Percentiles rank a stretch among this genome's conserved stretches.
Evolutionary conservation across 2,797 vertebrate genomes (phyloP).

Genomic region (Balearica regulorum): DNA sequence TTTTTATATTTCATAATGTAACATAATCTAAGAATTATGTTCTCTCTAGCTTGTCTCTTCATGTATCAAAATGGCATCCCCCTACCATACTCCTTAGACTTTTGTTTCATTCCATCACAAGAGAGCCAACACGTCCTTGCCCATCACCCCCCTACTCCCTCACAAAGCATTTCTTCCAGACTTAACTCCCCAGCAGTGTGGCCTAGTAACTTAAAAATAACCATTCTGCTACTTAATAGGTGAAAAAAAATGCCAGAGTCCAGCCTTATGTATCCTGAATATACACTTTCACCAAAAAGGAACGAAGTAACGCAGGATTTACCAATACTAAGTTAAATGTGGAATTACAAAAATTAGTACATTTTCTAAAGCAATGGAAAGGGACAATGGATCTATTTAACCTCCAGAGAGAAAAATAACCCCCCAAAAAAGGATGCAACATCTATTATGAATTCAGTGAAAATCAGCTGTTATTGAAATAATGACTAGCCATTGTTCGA

Average conservation of each 20-base stretch:
- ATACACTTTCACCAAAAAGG: not conserved
- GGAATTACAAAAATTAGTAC: not conserved
- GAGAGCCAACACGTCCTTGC: not conserved
- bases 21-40: not conserved
- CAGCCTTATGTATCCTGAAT: not conserved
- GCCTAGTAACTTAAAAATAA: not conserved
- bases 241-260: not conserved
- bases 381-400: not conserved
- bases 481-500: not conserved
- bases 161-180: not conserved
- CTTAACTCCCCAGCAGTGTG: not conserved
- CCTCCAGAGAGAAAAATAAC: not conserved
- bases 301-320: not conserved
- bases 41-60: not conserved
- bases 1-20: not conserved
- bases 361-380: not conserved
- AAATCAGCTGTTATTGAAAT: slow-evolving; percentile 17
- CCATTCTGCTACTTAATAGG: not conserved
- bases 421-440: not conserved
- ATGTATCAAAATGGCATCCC: not conserved
- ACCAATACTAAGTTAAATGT: not conserved
- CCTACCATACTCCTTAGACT: not conserved
- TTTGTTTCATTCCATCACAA: not conserved
- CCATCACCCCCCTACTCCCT: not conserved
- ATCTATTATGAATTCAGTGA: not conserved